A percentile compares a stretch with the other conserved stretches of the same genome.
These are phyloP conservation scores for Octodonta nipae DNA, from an alignment of 2,888 invertebrate genomes.

Conservation along the genomic window DNA sequence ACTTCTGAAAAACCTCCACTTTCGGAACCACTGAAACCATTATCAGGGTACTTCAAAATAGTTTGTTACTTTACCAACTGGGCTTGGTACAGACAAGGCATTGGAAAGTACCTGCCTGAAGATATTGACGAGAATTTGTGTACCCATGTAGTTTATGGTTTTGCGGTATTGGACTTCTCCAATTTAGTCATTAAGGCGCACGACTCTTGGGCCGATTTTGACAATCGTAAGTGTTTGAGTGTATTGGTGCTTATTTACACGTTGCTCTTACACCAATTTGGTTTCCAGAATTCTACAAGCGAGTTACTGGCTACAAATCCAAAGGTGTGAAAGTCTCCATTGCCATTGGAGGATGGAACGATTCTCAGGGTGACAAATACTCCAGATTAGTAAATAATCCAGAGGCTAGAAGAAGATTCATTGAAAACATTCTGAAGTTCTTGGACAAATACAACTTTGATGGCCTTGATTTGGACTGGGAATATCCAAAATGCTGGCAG, in stretches of 20 bases:
- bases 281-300: slow-evolving; percentile 62
- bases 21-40: slow-evolving; percentile 37
- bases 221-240: slow-evolving; percentile 67
- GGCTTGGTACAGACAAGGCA: slow-evolving; percentile 79
- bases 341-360: slow-evolving; percentile 92
- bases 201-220: slow-evolving; percentile 82
- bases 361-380: slow-evolving; percentile 81
- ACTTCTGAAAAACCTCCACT: slow-evolving; percentile 32
- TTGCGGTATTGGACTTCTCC: slow-evolving; percentile 77
- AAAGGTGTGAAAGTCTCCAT: slow-evolving; percentile 73
- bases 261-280: too few species aligned
- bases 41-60: slow-evolving; percentile 60
- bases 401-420: slow-evolving; percentile 56
- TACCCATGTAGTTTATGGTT: slow-evolving; percentile 86
- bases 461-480: slow-evolving; percentile 92
- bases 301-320: slow-evolving; percentile 64
- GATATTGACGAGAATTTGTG: slow-evolving; percentile 77
- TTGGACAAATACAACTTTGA: slow-evolving; percentile 72
- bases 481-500: slow-evolving; percentile 85
- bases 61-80: slow-evolving; percentile 89
- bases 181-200: slow-evolving; percentile 67
- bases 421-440: slow-evolving; percentile 61
- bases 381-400: slow-evolving; percentile 70
- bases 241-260: too few species aligned
- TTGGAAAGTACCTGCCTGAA: slow-evolving; percentile 72